Evolutionary conservation across 2,113 vertebrate genomes (phyloP).

Genomic region (Phylloscopus whistleri): DNA sequence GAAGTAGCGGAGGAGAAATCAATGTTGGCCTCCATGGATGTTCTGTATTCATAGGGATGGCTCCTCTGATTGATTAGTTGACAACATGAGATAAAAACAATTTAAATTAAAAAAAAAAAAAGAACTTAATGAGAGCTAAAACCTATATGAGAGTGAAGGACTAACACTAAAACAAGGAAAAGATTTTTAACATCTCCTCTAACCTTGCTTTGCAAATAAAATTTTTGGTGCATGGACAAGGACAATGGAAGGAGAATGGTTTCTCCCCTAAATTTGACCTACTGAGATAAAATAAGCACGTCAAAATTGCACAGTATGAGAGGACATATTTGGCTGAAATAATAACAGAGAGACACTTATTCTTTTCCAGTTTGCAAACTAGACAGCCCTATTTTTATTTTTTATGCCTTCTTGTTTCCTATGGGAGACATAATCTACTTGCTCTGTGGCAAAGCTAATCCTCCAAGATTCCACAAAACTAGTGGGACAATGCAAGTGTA

Average conservation of each 20-base stretch:
- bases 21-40: slow-evolving; percentile 32
- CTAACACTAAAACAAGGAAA: background rate
- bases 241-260: background rate
- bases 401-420: background rate
- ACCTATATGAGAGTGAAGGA: background rate
- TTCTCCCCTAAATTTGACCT: background rate
- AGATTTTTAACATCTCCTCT: background rate
- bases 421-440: background rate
- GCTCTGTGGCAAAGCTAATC: background rate
- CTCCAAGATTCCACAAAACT: background rate
- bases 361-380: background rate
- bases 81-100: slow-evolving; percentile 44
- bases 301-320: background rate
- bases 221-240: background rate
- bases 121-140: background rate
- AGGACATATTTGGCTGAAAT: background rate
- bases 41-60: slow-evolving; percentile 42
- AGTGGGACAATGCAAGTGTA: background rate
- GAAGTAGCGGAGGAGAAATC: slow-evolving; percentile 55
- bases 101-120: slow-evolving; percentile 2
- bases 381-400: background rate
- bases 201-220: background rate
- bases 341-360: background rate
- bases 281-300: background rate
- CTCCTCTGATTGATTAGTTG: slow-evolving; percentile 55